phyloP scores from a whole-genome alignment of 2,797 vertebrate species.

The Podargus strigoides region DNA sequence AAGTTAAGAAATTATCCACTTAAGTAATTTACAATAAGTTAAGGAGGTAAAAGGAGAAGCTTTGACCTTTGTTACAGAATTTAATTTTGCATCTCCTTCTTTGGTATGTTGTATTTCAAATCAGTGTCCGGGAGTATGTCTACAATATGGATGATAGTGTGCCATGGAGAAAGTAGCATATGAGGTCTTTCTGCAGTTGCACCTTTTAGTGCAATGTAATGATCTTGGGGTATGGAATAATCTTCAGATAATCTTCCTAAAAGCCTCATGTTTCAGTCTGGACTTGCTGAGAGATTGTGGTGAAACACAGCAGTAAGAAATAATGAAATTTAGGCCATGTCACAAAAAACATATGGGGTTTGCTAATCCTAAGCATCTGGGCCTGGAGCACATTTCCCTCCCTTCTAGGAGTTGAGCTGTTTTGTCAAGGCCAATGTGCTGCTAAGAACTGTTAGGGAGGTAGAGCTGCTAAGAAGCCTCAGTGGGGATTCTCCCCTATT shows the following conservation, averaged over 20 bases:
- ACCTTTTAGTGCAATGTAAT: not conserved
- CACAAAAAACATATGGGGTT: not conserved
- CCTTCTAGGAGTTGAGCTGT: not conserved
- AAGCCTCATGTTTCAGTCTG: not conserved
- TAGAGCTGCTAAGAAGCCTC: not conserved
- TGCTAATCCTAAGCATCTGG: not conserved
- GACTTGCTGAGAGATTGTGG: not conserved
- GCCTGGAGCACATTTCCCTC: not conserved
- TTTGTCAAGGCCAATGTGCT: not conserved
- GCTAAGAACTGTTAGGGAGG: rapidly evolving
- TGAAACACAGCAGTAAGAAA: not conserved
- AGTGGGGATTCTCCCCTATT: not conserved
- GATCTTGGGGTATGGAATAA: not conserved
- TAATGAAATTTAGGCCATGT: not conserved
- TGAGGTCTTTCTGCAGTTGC: not conserved
- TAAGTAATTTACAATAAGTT: not conserved
- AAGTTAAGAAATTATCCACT: not conserved
- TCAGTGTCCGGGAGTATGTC: rapidly evolving
- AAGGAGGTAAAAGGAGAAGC: not conserved
- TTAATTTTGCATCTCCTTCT: not conserved
- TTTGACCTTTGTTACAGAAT: not conserved
- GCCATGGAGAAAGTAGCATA: not conserved
- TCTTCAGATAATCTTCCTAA: not conserved
- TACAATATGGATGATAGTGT: not conserved
- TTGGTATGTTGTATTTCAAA: not conserved